Evolutionary conservation across 2,888 invertebrate genomes (phyloP).

Genomic region (Laspeyria flexula): DNA sequence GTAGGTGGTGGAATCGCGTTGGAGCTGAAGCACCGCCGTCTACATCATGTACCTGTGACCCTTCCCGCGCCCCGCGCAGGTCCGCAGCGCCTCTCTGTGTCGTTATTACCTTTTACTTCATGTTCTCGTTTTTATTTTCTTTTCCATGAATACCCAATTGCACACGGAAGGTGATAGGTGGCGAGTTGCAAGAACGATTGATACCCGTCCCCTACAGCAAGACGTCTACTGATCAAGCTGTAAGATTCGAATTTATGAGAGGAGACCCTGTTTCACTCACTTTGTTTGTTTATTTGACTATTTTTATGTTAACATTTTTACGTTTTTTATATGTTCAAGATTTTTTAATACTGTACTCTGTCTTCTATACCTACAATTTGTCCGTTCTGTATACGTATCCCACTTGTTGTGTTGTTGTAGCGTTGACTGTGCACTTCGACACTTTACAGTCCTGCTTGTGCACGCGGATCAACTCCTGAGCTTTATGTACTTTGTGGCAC

Average conservation of each 20-base stretch:
- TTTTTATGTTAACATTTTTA: constrained; percentile 67
- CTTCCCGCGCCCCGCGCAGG: constrained; percentile 17
- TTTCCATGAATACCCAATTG: constrained; percentile 94
- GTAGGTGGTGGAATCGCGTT: constrained; percentile 43
- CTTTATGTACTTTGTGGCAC: too few relatives aligned
- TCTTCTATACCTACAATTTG: constrained; percentile 76
- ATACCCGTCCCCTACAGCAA: constrained; percentile 99
- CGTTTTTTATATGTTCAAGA: constrained; percentile 67
- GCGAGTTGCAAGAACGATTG: constrained; percentile 99
- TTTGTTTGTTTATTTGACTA: constrained; percentile 62
- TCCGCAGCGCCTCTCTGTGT: constrained; percentile 54
- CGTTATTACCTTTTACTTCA: constrained; percentile 76
- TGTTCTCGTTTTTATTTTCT: constrained; percentile 86
- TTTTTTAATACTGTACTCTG: constrained; percentile 75
- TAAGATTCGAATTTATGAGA: constrained; percentile 89
- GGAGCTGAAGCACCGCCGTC: constrained; percentile 42
- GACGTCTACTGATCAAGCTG: constrained; percentile 99
- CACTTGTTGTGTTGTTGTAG: constrained; percentile 61
- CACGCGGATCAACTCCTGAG: constrained; percentile 9
- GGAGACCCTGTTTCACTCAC: constrained; percentile 73
- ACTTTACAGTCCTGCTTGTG: constrained; percentile 7
- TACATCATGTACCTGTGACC: constrained; percentile 24
- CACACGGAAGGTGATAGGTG: constrained; percentile 99
- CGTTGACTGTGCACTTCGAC: constrained; percentile 67
- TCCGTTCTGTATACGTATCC: constrained; percentile 55